Evolutionary conservation across 2,113 vertebrate genomes (phyloP).

Genomic region (Cyphomyrus plagiostoma): DNA sequence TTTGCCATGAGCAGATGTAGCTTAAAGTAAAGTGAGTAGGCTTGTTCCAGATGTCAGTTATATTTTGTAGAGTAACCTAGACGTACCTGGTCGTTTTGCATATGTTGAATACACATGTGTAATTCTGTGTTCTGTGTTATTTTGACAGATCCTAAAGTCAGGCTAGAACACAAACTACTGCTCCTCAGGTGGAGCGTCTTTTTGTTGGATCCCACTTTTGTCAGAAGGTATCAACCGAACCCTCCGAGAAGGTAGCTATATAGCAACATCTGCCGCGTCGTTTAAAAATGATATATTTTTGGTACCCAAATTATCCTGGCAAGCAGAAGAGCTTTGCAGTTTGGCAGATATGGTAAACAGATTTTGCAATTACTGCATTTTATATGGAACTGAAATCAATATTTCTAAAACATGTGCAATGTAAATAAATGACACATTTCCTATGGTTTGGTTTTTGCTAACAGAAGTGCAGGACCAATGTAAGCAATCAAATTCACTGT

Average conservation of each 20-base stretch:
- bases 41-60: background rate
- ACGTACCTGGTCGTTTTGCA: background rate
- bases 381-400: constrained; percentile 35
- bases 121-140: background rate
- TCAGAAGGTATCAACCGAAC: background rate
- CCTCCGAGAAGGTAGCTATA: background rate
- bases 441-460: constrained; percentile 17
- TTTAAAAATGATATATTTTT: background rate
- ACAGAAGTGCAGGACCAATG: constrained; percentile 34
- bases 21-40: constrained; percentile 5
- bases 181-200: background rate
- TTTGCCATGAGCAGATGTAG: background rate
- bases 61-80: background rate
- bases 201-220: background rate
- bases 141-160: background rate
- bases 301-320: constrained; percentile 20
- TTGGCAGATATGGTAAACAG: constrained; percentile 21
- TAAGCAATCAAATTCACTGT: constrained; percentile 41
- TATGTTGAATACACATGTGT: background rate
- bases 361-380: constrained; percentile 31
- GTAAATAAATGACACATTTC: constrained; percentile 31
- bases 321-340: constrained; percentile 12
- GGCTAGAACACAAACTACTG: background rate
- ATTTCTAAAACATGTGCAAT: constrained; percentile 27
- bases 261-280: background rate